Conservation (phyloP, 2,797 vertebrate species). For the Phrynocephalus vlangalii region DNA sequence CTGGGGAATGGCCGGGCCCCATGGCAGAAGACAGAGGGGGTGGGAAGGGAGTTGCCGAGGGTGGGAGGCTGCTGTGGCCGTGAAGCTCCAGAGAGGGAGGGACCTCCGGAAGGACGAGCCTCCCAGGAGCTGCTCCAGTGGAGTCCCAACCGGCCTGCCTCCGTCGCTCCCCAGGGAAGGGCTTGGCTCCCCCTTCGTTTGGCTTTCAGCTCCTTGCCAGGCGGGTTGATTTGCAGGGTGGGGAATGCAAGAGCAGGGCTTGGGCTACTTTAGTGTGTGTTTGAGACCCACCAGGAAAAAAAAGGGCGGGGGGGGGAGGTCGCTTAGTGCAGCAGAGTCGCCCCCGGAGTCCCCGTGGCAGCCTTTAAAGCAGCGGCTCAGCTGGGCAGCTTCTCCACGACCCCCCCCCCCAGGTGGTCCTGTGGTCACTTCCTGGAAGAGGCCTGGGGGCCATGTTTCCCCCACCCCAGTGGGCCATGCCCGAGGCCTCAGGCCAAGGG, state of each 20-base stretch:
- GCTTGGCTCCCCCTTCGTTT: no score
- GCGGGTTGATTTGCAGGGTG: no score
- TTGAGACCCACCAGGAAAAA: not conserved
- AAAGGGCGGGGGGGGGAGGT: no score
- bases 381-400: not conserved
- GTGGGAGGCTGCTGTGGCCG: no score
- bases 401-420: no score
- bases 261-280: no score
- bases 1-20: no score
- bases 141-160: not conserved
- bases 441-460: not conserved
- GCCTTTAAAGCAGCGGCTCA: not conserved
- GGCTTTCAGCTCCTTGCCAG: not conserved
- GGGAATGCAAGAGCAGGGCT: no score
- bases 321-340: not conserved
- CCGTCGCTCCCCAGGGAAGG: not conserved
- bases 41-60: no score
- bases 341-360: not conserved
- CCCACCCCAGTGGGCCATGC: not conserved
- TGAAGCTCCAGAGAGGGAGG: no score
- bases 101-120: not conserved
- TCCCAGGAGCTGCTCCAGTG: not conserved
- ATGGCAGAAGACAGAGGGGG: no score
- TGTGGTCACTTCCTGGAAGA: not conserved
- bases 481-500: not conserved